Evolutionary conservation across 2,888 invertebrate species (phyloP), one percentile per base, ranked within the genome.

Genomic region (Ferrisia virgata): DNA sequence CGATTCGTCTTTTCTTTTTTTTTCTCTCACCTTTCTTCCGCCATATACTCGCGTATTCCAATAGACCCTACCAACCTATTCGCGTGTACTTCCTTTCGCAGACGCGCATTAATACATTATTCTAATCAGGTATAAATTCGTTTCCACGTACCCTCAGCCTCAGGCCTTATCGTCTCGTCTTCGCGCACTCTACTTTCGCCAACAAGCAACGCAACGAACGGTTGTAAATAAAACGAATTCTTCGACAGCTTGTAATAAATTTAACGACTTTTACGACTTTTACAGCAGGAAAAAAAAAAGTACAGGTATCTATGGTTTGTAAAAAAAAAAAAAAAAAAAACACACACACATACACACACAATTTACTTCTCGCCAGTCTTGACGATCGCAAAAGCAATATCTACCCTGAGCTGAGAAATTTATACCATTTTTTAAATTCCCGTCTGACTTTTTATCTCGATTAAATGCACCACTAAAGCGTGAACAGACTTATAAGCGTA

Each of bases 371-470:
- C n/a, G n/a, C n/a, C n/a, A 25, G 1, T 47, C n/a, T 47, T 47
- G 47, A 47, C 9, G 58, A 64, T 64, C 58, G 53, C 22, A 53
- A 53, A 53, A 53, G 53, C 53, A 18, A 53, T 22, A 22, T 22
- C 6, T 39, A 8, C 39, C n/a, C n/a, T 28, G 58, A 13, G 22
- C 11, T 13, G 58, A 36, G 31, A 64, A 64, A 72, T 72, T 72
- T 72, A 72, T 72, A 72, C 11, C 72, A 72, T 72, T 72, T 72
- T 72, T 72, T 72, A 2, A 72, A 72, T 72, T 72, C 72, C 72
- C 72, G 72, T 33, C 72, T 72, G 72, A 72, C 33, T 72, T 72
- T 28, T 72, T 72, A 72, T 72, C 72, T 72, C 72, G 72, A 72
- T 72, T 72, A 72, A 72, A 72, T 72, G 72, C 28, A 72, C 72